Percentiles rank a stretch among this genome's conserved stretches.
Evolutionary conservation across 2,113 vertebrate genomes (phyloP).

Genomic region (Anthoscopus minutus): DNA sequence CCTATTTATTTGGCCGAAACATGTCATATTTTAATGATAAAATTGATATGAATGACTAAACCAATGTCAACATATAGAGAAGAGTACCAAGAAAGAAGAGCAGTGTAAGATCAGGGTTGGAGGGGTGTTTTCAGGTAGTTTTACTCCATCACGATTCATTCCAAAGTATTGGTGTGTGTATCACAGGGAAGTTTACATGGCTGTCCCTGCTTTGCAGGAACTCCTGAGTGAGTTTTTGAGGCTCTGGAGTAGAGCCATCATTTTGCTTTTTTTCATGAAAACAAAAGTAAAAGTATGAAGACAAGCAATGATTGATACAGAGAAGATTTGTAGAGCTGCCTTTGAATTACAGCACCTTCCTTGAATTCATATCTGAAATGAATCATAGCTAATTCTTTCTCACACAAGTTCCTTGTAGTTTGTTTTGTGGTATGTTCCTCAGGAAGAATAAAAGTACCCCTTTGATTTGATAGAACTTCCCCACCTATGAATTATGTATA

Average conservation of each 20-base stretch:
- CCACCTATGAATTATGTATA: slow-evolving; percentile 46
- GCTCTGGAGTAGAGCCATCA: neutral
- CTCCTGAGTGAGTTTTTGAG: neutral
- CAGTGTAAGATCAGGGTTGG: neutral
- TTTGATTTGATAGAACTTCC: slow-evolving; percentile 58
- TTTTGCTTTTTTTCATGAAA: neutral
- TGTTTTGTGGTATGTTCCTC: slow-evolving; percentile 42
- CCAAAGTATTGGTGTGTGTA: neutral
- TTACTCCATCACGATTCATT: neutral
- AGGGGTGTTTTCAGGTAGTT: neutral
- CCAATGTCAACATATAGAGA: neutral
- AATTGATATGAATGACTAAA: neutral
- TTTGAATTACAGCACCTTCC: neutral
- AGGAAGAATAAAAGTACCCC: slow-evolving; percentile 59
- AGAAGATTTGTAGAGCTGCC: neutral
- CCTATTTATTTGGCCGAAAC: neutral
- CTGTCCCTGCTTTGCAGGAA: neutral
- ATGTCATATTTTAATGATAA: neutral
- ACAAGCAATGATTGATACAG: neutral
- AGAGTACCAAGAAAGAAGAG: neutral
- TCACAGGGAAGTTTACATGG: neutral
- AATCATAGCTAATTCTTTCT: neutral
- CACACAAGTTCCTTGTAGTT: neutral
- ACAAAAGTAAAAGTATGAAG: neutral
- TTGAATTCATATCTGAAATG: neutral